Conservation (phyloP, 2,797 vertebrate genomes). For the Hydrolagus colliei region DNA sequence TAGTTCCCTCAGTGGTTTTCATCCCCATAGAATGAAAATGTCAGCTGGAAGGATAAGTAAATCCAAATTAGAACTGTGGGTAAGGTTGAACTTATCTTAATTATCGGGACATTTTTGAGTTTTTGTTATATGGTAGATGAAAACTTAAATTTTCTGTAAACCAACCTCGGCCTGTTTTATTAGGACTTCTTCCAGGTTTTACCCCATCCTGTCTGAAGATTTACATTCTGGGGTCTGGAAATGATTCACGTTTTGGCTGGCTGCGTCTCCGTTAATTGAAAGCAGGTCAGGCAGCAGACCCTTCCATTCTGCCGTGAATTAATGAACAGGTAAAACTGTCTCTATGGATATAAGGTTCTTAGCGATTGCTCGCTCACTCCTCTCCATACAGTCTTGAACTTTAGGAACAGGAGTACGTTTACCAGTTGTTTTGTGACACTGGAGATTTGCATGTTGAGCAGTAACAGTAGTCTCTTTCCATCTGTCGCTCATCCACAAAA, state of each 20-base stretch:
- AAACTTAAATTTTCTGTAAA: constrained; percentile 25
- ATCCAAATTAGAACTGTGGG: constrained; percentile 9
- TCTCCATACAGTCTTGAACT: not conserved
- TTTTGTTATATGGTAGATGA: constrained; percentile 23
- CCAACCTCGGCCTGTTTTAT: not conserved
- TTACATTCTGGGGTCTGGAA: constrained; percentile 22
- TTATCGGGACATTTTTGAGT: constrained; percentile 12
- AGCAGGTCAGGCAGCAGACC: not conserved
- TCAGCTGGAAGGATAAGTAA: not conserved
- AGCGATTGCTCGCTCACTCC: not conserved
- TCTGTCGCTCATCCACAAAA: no score
- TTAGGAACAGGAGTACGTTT: not conserved
- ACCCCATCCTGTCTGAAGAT: not conserved
- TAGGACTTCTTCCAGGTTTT: constrained; percentile 2
- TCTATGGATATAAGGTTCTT: not conserved
- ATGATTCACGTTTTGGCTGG: constrained; percentile 1
- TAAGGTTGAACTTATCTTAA: constrained; percentile 8
- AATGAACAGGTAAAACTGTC: constrained; percentile 13
- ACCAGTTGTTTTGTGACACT: not conserved
- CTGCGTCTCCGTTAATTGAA: constrained; percentile 7
- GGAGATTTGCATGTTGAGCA: no score
- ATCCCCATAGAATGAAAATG: no score
- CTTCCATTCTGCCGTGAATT: not conserved
- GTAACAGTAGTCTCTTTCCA: no score
- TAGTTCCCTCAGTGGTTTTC: not conserved